A percentile compares a stretch with the other conserved stretches of the same genome.
phyloP scores from a whole-genome alignment of 2,888 invertebrate species.

The Drosophila suboccidentalis region DNA sequence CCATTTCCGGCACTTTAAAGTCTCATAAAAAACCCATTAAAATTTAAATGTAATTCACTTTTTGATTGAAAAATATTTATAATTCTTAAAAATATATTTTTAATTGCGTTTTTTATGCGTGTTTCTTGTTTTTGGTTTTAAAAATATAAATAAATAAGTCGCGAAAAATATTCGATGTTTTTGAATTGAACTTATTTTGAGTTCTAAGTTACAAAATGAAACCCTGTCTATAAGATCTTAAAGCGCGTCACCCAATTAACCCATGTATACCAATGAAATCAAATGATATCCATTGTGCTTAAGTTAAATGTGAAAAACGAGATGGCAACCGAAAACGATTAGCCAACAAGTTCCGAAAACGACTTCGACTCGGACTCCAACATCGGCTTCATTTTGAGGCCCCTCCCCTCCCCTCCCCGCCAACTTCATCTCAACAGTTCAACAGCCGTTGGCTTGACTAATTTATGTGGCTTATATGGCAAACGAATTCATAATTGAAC shows the following conservation, averaged over 20 bases:
- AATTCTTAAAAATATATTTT: not conserved
- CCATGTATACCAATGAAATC: conserved; percentile 20
- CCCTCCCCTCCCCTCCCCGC: not conserved
- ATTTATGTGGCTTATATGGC: conserved; percentile 68
- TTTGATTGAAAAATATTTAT: not conserved
- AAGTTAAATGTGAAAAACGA: conserved; percentile 12
- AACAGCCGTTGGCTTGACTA: conserved; percentile 50
- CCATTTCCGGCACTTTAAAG: not conserved
- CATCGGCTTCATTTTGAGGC: not conserved
- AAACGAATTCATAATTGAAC: conserved; percentile 75
- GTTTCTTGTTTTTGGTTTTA: not conserved
- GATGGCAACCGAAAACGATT: conserved; percentile 34
- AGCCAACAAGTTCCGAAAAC: conserved; percentile 32
- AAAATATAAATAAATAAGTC: not conserved
- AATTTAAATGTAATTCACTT: no score
- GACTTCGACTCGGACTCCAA: conserved; percentile 8
- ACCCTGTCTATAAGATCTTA: not conserved
- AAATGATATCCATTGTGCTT: conserved; percentile 22
- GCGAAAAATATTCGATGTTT: no score
- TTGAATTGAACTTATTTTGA: not conserved
- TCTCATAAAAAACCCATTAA: not conserved
- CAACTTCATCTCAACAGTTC: not conserved
- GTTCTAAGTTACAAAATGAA: not conserved
- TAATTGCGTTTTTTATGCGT: not conserved
- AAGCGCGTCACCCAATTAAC: not conserved